phyloP scores from a whole-genome alignment of 2,113 vertebrate genomes.

The Paedocypris sp. region DNA sequence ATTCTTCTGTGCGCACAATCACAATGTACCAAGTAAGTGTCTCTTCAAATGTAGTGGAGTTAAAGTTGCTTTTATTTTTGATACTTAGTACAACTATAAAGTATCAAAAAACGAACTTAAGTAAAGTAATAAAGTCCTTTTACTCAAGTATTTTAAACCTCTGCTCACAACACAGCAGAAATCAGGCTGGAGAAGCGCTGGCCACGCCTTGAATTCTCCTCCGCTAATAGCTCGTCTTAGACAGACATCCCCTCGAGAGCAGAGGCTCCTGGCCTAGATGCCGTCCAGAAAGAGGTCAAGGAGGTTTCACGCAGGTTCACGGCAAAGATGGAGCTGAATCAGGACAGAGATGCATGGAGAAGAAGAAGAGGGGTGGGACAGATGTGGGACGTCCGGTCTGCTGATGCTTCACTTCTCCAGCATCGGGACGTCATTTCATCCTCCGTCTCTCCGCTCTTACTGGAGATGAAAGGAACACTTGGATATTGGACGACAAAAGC shows the following conservation, averaged over 20 bases:
- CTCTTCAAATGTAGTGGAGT: too few relatives aligned
- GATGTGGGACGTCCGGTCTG: not conserved
- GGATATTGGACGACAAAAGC: not conserved
- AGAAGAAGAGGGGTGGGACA: not conserved
- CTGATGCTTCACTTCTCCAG: not conserved
- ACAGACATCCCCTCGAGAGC: conserved; percentile 15
- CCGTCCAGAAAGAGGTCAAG: conserved; percentile 41
- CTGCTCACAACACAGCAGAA: conserved; percentile 16
- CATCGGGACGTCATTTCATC: not conserved
- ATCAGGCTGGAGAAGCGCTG: conserved; percentile 10
- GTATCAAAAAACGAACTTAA: too few relatives aligned
- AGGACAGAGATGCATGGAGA: not conserved
- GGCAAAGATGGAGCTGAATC: not conserved
- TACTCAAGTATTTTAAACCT: too few relatives aligned
- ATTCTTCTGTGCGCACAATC: too few relatives aligned
- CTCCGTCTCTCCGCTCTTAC: not conserved
- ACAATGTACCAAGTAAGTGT: too few relatives aligned
- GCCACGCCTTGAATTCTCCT: conserved; percentile 32
- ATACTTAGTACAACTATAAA: too few relatives aligned
- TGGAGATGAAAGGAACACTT: not conserved
- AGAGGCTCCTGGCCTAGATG: conserved; percentile 42
- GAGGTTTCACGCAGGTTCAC: conserved; percentile 32
- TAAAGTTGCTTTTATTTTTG: too few relatives aligned
- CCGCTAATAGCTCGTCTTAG: conserved; percentile 36
- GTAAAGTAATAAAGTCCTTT: too few relatives aligned